Evolutionary conservation across 2,888 invertebrate species (phyloP), one percentile per base, ranked within the genome.

Genomic region (Cheilosia soror): DNA sequence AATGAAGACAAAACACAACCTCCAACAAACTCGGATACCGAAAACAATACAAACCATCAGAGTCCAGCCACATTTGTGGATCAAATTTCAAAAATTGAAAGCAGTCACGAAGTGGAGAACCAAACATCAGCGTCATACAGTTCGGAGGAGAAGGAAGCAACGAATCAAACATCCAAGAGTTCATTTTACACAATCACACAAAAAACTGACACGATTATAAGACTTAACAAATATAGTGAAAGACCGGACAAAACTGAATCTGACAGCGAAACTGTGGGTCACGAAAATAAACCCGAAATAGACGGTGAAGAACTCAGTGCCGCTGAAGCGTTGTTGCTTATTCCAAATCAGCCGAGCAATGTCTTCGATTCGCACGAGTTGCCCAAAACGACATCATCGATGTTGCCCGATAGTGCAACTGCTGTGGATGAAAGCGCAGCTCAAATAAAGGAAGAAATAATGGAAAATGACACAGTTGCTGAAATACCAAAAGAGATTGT

Each of bases 301-400:
- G 86, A 77, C 0, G 82, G 86, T 2, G 87, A 84, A 53, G 88
- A 87, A 47, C 44, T 88, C 13, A 87, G 83, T 31, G 88, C 87
- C 0, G 88, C 87, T 37, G 88, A 88, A 72, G 87, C 88, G 2
- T 62, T 88, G 42, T 78, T 88, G 11, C 87, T 87, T 55, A 88
- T 88, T 63, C 88, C 88, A 31, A 85, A 80, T 25, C 86, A 86
- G n/a, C 4, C 81, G n/a, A 66, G 27, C 29, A 81, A 31, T 55
- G 37, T 60, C 0, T 62, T 76, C 11, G 71, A 75, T 5, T 31
- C 58, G 9, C 7, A 20, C 3, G 66, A 62, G 33, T 13, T 42
- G 25, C 15, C 42, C 9, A 44, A 47, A 27, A n/a, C 71, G n/a
- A 5, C 11, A 15, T 42, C 11, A 15, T 33, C 15, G 0, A 7